These are phyloP conservation scores for Ganaspis brasiliensis DNA, from an alignment of 2,888 invertebrate species.

Conservation along the genomic window DNA sequence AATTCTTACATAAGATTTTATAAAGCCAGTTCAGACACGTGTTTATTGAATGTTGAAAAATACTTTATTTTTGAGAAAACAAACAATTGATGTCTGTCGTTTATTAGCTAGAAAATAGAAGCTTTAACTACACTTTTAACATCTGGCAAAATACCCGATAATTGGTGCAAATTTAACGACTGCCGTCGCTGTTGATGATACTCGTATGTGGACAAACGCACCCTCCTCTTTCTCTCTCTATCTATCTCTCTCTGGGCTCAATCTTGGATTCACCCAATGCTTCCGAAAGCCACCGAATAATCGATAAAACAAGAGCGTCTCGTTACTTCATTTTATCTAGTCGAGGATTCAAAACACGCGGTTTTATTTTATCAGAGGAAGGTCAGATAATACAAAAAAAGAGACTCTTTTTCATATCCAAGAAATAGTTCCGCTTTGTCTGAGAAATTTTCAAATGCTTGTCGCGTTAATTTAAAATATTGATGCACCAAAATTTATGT, in stretches of 20 bases:
- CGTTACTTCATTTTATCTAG: conserved; percentile 31
- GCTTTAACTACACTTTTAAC: background rate
- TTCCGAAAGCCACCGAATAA: conserved; percentile 19
- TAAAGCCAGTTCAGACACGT: conserved; percentile 2
- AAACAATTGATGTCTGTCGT: conserved; percentile 6
- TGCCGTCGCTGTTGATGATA: background rate
- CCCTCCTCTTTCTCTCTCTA: background rate
- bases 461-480: no score
- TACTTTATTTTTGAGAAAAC: conserved; percentile 12
- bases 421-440: background rate
- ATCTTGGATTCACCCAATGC: conserved; percentile 35
- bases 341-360: background rate
- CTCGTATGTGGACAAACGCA: background rate
- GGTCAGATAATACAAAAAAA: background rate
- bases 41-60: background rate
- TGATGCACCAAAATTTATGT: no score
- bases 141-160: background rate
- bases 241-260: conserved; percentile 4
- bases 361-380: background rate
- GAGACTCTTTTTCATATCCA: no score
- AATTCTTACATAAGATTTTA: conserved; percentile 23
- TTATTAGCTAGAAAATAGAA: background rate
- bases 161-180: conserved; percentile 9
- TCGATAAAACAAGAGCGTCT: conserved; percentile 34
- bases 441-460: background rate